Conservation (phyloP, 2,797 vertebrate genomes). For the Leptoclinus maculatus region DNA sequence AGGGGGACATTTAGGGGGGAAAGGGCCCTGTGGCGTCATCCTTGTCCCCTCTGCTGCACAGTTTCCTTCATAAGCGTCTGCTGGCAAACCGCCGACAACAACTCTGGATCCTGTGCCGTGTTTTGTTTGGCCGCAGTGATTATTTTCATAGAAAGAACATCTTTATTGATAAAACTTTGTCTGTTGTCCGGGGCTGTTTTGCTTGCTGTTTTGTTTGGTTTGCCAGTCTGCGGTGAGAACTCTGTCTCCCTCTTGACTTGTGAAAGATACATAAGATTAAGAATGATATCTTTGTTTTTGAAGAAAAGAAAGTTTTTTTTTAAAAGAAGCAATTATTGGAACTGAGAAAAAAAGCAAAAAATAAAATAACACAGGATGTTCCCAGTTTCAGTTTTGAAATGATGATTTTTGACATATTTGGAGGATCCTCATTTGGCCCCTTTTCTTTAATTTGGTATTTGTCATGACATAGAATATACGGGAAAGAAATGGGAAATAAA, state of each 20-base stretch:
- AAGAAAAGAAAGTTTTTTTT: slow-evolving; percentile 43
- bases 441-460: background rate
- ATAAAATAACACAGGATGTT: slow-evolving; percentile 28
- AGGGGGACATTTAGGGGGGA: slow-evolving; percentile 22
- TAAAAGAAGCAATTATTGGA: slow-evolving; percentile 32
- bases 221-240: slow-evolving; percentile 72
- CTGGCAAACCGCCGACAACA: slow-evolving; percentile 69
- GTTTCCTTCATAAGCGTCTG: slow-evolving; percentile 65
- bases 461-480: background rate
- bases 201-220: slow-evolving; percentile 74
- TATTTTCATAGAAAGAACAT: slow-evolving; percentile 83
- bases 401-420: slow-evolving; percentile 20
- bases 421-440: slow-evolving; percentile 5
- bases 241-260: slow-evolving; percentile 63
- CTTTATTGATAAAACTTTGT: slow-evolving; percentile 82
- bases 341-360: background rate
- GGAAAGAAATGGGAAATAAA: background rate
- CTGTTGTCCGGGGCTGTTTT: slow-evolving; percentile 75
- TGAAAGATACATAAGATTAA: slow-evolving; percentile 59
- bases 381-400: slow-evolving; percentile 35
- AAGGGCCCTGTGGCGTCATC: slow-evolving; percentile 50
- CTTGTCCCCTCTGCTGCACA: slow-evolving; percentile 51
- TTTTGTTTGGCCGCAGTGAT: slow-evolving; percentile 75
- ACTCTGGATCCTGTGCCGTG: slow-evolving; percentile 65
- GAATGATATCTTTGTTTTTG: slow-evolving; percentile 55